phyloP scores from a whole-genome alignment of 1,140 invertebrate species.

The Aradophagus sp. region DNA sequence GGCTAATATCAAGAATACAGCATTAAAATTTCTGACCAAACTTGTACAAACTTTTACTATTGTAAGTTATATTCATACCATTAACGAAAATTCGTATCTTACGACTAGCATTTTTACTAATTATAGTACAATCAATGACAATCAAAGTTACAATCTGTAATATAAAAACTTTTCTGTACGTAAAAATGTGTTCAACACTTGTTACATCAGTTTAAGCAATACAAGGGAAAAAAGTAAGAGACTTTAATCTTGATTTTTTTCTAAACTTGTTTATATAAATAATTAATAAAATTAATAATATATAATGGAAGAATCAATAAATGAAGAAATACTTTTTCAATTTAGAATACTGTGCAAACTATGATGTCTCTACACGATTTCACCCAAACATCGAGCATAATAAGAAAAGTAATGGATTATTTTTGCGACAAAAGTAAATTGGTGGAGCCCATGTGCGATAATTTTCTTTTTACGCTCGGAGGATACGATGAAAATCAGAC shows the following conservation, averaged over 20 bases:
- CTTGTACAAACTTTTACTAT: neutral
- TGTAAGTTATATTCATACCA: conserved; percentile 11
- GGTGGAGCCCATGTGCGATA: conserved; percentile 2
- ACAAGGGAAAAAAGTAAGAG: too few species aligned
- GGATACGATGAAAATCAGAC: conserved; percentile 23
- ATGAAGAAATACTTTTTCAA: too few species aligned
- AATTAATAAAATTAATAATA: too few species aligned
- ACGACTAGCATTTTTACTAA: too few species aligned
- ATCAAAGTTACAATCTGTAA: too few species aligned
- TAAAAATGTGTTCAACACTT: too few species aligned
- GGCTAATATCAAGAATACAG: conserved; percentile 62
- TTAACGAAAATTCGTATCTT: neutral
- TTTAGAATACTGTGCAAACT: too few species aligned
- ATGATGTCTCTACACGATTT: conserved; percentile 2
- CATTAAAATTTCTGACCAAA: conserved; percentile 2
- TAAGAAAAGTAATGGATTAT: conserved; percentile 7
- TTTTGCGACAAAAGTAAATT: neutral
- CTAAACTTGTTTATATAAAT: too few species aligned
- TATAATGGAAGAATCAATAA: too few species aligned
- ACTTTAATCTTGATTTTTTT: neutral
- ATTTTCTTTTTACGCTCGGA: conserved; percentile 12
- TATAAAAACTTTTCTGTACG: too few species aligned
- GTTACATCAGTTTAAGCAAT: too few species aligned
- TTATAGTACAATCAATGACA: too few species aligned
- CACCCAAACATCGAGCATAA: neutral